phyloP scores from a whole-genome alignment of 2,113 vertebrate genomes.

The Arizona elegans region DNA sequence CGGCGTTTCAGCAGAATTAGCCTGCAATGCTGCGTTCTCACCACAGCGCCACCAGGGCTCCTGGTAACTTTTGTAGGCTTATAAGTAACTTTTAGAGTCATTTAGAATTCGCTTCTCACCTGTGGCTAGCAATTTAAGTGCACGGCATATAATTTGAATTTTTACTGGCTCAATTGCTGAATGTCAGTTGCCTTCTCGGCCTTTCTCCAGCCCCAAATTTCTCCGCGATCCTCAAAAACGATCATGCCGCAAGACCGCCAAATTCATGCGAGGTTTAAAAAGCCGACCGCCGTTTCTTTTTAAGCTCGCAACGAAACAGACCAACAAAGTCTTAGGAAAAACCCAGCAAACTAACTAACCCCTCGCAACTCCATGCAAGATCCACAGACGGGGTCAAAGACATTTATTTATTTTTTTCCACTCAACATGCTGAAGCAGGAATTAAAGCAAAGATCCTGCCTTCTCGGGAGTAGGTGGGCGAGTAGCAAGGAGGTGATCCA shows the following conservation, averaged over 20 bases:
- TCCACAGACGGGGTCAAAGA: not conserved
- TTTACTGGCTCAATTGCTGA: not conserved
- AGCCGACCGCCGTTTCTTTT: not conserved
- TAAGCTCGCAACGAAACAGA: constrained; percentile 5
- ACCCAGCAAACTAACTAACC: not conserved
- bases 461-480: constrained; percentile 22
- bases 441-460: constrained; percentile 48
- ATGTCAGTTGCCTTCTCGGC: not conserved
- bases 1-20: no score
- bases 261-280: not conserved
- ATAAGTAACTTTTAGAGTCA: not conserved
- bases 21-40: no score
- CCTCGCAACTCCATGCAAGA: not conserved
- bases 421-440: constrained; percentile 30
- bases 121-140: not conserved
- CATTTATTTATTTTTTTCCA: not conserved
- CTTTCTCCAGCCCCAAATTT: not conserved
- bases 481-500: constrained; percentile 12
- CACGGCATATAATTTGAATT: not conserved
- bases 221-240: not conserved
- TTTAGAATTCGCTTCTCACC: not conserved
- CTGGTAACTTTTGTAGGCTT: not conserved
- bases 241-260: constrained; percentile 11
- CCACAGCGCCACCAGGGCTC: no score
- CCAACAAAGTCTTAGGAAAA: not conserved